A percentile compares a stretch with the other conserved stretches of the same genome.
Conservation (phyloP, 2,888 invertebrate species). For the Hyposoter didymator region DNA sequence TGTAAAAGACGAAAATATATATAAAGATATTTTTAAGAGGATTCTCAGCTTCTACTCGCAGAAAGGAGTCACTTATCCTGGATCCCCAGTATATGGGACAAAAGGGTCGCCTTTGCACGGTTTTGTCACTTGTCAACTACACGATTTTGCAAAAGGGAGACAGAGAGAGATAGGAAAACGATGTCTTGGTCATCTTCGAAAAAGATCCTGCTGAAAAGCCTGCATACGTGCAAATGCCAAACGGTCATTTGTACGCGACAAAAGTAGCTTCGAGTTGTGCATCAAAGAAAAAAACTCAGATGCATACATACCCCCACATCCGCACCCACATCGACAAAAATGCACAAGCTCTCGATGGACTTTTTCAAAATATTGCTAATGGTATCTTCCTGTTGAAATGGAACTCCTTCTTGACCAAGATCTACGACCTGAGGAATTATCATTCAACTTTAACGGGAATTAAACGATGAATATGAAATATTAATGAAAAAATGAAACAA, state of each 20-base stretch:
- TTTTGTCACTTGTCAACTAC: slow-evolving; percentile 52
- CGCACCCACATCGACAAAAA: not conserved
- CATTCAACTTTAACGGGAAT: not conserved
- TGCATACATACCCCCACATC: not conserved
- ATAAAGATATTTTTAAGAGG: slow-evolving; percentile 16
- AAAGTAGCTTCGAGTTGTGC: slow-evolving; percentile 35
- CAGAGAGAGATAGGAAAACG: slow-evolving; percentile 16
- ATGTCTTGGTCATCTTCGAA: not conserved
- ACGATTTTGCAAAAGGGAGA: slow-evolving; percentile 18
- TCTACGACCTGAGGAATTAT: not conserved
- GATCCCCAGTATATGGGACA: slow-evolving; percentile 47
- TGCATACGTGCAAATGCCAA: slow-evolving; percentile 12
- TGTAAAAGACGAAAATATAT: slow-evolving; percentile 10
- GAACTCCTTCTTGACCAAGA: not conserved
- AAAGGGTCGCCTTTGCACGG: slow-evolving; percentile 47
- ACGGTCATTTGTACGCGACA: slow-evolving; percentile 25
- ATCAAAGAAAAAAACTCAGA: slow-evolving; percentile 8
- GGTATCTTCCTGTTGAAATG: not conserved
- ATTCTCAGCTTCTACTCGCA: slow-evolving; percentile 18
- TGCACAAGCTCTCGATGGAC: not conserved
- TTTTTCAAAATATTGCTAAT: not conserved
- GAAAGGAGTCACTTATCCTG: slow-evolving; percentile 31
- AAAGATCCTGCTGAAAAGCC: not conserved
- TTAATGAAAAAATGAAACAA: not conserved
- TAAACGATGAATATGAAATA: not conserved